Evolutionary conservation across 2,113 vertebrate species (phyloP), one percentile per base, ranked within the genome.

Genomic region (Ranitomeya imitator): DNA sequence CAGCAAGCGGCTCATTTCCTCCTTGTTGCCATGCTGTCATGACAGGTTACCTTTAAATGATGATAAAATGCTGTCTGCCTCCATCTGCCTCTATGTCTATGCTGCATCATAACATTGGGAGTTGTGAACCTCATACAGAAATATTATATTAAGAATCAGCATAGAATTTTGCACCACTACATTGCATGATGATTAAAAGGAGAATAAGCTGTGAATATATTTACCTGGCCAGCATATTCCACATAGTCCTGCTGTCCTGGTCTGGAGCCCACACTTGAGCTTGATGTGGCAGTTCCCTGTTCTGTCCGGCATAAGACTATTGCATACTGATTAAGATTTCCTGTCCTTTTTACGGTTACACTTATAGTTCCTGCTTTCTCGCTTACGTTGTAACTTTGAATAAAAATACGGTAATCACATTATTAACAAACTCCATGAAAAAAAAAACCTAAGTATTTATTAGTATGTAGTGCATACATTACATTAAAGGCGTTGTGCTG

Each of bases 291-390:
- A 0, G 95, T 96, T 88, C 95, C 97, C 90, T 94, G 96, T 87
- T 98, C 93, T 0, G 97, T 99, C 12, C 91, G 96, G 90, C 98
- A 99, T 82, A 99, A 91, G 31, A 98, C 96, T 0, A 99, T 97
- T 57, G 96, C 95, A 2, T 99, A 99, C 92, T 99, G 98, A 91
- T 99, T 97, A 85, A 99, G 96, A 92, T 98, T 99, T 0, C 98
- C 98, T 0, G 90, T 92, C 65, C 98, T 94, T 92, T 95, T 97
- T 89, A 99, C 96, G 0, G 94, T 93, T 89, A 99, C 87, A 0
- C 97, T 96, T 85, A 99, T 95, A 0, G 96, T 96, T 9, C 97
- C 96, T 0, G 95, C 93, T 4, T 95, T 97, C 94, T 99, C 98
- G 26, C 95, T 96, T 83, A 98, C 95, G 0, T 94, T 96, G 93